A percentile compares a stretch with the other conserved stretches of the same genome.
phyloP scores from a whole-genome alignment of 2,113 vertebrate species.

The Myrmecobius fasciatus region DNA sequence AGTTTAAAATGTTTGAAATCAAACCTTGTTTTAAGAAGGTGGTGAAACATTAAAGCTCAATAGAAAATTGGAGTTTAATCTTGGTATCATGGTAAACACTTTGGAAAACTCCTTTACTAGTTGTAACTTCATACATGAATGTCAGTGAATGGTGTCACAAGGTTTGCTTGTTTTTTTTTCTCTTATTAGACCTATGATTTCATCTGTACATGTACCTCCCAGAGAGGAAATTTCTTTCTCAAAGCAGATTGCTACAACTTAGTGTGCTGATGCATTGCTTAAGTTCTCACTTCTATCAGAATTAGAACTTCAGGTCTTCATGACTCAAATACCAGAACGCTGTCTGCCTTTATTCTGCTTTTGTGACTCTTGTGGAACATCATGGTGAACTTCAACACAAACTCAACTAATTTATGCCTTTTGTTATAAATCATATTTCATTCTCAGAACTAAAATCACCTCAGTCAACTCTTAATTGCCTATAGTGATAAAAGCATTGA shows the following conservation, averaged over 20 bases:
- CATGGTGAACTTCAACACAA: slow-evolving; percentile 38
- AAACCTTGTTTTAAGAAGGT: background rate
- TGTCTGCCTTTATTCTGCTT: background rate
- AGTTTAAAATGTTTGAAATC: background rate
- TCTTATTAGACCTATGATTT: background rate
- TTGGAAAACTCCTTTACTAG: background rate
- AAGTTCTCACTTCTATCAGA: background rate
- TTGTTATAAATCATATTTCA: slow-evolving; percentile 11
- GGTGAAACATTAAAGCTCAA: background rate
- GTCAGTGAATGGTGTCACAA: background rate
- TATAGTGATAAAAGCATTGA: background rate
- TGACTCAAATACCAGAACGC: background rate
- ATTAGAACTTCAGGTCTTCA: background rate
- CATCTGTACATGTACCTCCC: background rate
- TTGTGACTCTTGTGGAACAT: background rate
- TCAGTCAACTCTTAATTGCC: background rate
- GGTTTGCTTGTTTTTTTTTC: background rate
- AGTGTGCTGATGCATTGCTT: too few species aligned
- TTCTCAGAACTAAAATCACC: slow-evolving; percentile 35
- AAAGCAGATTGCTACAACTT: background rate
- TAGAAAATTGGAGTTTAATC: background rate
- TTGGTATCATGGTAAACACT: background rate
- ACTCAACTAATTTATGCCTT: slow-evolving; percentile 26
- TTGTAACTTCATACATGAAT: background rate
- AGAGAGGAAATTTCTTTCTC: background rate